Evolutionary conservation across 1,140 invertebrate species (phyloP).

Genomic region (Radopholus similis): DNA sequence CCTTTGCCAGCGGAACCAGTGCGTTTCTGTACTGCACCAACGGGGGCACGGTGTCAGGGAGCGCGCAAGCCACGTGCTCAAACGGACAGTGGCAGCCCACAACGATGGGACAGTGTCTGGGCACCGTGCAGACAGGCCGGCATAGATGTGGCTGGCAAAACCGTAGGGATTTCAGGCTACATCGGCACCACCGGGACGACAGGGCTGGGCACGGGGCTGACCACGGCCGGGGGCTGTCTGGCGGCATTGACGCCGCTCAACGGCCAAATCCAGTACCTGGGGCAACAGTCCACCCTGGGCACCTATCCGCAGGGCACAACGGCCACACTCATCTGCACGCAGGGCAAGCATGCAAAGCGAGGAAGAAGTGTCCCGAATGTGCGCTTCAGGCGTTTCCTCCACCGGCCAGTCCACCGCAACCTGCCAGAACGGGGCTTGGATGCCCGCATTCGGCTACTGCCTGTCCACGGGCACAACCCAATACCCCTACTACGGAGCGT

Average conservation of each 20-base stretch:
- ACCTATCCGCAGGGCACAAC: slow-evolving; percentile 8
- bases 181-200: no score
- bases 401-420: not conserved
- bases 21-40: no score
- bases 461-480: not conserved
- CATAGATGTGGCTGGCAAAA: not conserved
- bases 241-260: not conserved
- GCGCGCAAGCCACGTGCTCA: not conserved
- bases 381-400: not conserved
- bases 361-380: not conserved
- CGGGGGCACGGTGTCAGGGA: no score
- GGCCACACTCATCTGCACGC: not conserved
- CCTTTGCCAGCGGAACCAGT: no score
- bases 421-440: slow-evolving; percentile 5
- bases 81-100: not conserved
- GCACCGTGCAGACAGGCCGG: not conserved
- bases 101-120: not conserved
- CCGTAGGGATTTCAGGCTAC: no score
- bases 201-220: no score
- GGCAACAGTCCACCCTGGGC: not conserved
- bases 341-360: not conserved
- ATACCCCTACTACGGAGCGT: not conserved
- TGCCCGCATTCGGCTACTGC: not conserved
- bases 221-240: not conserved
- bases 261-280: not conserved